Evolutionary conservation across 2,888 invertebrate genomes (phyloP).

Genomic region (Acronicta alni): DNA sequence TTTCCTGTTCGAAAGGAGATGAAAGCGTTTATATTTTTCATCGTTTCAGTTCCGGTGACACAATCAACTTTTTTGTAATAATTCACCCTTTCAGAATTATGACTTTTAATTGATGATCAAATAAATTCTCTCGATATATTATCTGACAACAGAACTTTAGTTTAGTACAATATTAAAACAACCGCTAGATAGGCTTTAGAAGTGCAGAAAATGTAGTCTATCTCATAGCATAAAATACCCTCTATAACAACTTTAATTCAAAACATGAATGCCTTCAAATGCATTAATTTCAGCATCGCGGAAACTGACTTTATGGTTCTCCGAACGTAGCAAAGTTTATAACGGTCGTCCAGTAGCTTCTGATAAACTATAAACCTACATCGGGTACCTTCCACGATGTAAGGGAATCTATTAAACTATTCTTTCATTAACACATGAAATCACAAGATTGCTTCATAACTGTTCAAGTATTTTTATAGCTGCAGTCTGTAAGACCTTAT

Average conservation of each 20-base stretch:
- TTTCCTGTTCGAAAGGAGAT: slow-evolving; percentile 75
- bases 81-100: slow-evolving; percentile 3
- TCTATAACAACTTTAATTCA: slow-evolving; percentile 5
- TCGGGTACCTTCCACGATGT: slow-evolving; percentile 61
- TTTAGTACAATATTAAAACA: too few relatives aligned
- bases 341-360: slow-evolving; percentile 65
- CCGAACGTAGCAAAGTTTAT: slow-evolving; percentile 62
- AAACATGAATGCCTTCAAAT: slow-evolving; percentile 27
- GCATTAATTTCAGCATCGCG: slow-evolving; percentile 57
- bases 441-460: slow-evolving; percentile 9
- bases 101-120: too few relatives aligned
- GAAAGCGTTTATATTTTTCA: slow-evolving; percentile 74
- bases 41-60: slow-evolving; percentile 54
- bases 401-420: slow-evolving; percentile 45
- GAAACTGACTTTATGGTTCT: slow-evolving; percentile 67
- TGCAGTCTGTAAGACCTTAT: background rate
- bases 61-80: slow-evolving; percentile 19
- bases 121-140: too few relatives aligned
- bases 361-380: slow-evolving; percentile 82
- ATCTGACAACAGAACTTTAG: too few relatives aligned
- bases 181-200: too few relatives aligned
- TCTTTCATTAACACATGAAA: slow-evolving; percentile 33
- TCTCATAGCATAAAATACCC: background rate
- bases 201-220: background rate
- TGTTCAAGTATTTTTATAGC: slow-evolving; percentile 2